Percentiles rank a stretch among this genome's conserved stretches.
Conservation (phyloP, 92 coral and sea anemone species). For the Muricea muricata region DNA sequence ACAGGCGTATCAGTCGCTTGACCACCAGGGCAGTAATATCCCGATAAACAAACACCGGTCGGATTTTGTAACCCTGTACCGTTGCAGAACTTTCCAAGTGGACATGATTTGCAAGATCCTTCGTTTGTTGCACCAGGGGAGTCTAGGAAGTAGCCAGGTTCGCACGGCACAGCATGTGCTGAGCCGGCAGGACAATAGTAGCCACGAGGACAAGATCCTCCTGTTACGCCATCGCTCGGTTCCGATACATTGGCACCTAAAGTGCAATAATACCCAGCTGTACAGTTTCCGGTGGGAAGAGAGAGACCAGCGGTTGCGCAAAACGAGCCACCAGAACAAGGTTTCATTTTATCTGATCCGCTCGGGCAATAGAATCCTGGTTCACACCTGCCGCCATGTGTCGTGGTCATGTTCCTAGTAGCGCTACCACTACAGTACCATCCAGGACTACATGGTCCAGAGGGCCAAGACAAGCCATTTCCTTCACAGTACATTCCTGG, state of each 20-base stretch:
- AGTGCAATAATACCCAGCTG: constrained; percentile 89
- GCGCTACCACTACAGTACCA: constrained; percentile 97
- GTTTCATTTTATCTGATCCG: constrained; percentile 73
- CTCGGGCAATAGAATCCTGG: constrained; percentile 89
- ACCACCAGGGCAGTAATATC: constrained; percentile 93
- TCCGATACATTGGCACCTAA: constrained; percentile 71
- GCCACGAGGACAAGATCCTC: constrained; percentile 82
- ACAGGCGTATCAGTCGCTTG: constrained; percentile 81
- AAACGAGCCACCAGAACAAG: constrained; percentile 90
- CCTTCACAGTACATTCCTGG: constrained; percentile 93
- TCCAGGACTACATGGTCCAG: constrained; percentile 89
- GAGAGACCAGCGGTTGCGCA: constrained; percentile 80
- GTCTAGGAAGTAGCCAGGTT: constrained; percentile 84
- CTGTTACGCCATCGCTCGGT: constrained; percentile 81
- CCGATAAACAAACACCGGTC: constrained; percentile 83
- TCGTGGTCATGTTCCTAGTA: constrained; percentile 78
- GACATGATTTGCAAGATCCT: constrained; percentile 78
- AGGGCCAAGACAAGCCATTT: constrained; percentile 84
- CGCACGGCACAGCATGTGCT: constrained; percentile 75
- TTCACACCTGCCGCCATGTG: constrained; percentile 87
- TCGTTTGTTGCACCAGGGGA: constrained; percentile 74
- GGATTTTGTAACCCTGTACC: constrained; percentile 82
- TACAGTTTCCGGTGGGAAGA: constrained; percentile 82
- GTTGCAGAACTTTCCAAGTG: constrained; percentile 85
- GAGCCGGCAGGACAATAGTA: constrained; percentile 84